phyloP scores from a whole-genome alignment of 2,113 vertebrate species.

The Alexandromys fortis region DNA sequence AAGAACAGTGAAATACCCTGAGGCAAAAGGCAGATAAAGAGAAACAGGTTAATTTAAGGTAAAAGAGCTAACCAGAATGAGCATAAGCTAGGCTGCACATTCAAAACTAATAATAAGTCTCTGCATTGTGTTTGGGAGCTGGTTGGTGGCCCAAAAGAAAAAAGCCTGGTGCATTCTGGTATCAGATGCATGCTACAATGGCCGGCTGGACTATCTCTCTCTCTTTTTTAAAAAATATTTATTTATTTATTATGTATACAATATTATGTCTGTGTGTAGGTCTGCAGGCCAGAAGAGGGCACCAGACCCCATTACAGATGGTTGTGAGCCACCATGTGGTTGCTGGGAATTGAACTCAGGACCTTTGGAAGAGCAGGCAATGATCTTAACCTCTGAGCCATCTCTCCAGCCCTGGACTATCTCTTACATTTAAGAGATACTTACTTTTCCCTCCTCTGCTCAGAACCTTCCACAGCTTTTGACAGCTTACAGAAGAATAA shows the following conservation, averaged over 20 bases:
- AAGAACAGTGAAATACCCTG: not conserved
- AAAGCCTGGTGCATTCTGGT: not conserved
- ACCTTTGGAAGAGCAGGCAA: too few relatives aligned
- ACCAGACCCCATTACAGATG: too few relatives aligned
- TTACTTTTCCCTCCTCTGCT: not conserved
- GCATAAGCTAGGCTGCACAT: not conserved
- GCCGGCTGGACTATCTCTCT: not conserved
- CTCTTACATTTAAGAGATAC: conserved; percentile 6
- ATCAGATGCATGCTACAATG: not conserved
- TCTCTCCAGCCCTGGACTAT: too few relatives aligned
- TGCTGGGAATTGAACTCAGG: too few relatives aligned
- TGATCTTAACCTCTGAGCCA: too few relatives aligned
- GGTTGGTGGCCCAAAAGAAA: not conserved
- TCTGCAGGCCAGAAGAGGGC: too few relatives aligned
- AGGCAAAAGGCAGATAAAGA: not conserved
- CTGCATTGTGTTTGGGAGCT: not conserved
- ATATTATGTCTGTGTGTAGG: too few relatives aligned
- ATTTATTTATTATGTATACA: too few relatives aligned
- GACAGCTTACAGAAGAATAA: conserved; percentile 11
- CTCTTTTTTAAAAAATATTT: too few relatives aligned
- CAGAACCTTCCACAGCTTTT: not conserved
- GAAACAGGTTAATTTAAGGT: not conserved
- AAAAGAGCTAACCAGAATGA: not conserved
- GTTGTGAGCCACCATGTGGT: too few relatives aligned
- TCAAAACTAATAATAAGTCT: not conserved